These are phyloP conservation scores for Caranx ignobilis DNA, from an alignment of 2,113 vertebrate genomes.

Conservation along the genomic window DNA sequence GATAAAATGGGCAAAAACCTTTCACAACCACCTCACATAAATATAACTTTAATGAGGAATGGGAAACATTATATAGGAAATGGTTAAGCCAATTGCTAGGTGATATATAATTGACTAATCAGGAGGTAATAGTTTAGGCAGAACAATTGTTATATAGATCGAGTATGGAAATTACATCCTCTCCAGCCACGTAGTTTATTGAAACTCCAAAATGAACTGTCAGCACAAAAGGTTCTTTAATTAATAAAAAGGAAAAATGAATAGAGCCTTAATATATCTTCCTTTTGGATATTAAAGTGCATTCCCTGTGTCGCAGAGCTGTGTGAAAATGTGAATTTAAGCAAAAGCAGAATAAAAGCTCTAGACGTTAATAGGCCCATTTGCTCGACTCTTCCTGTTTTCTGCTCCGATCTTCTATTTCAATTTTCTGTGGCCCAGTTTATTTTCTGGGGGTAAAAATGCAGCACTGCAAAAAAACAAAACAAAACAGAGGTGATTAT, in stretches of 20 bases:
- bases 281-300: conserved; percentile 44
- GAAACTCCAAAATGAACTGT: conserved; percentile 48
- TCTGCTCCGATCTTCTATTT: conserved; percentile 35
- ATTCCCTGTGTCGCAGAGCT: conserved; percentile 21
- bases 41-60: neutral
- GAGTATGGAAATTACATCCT: conserved; percentile 52
- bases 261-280: conserved; percentile 51
- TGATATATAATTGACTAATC: conserved; percentile 53
- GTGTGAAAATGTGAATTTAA: conserved; percentile 24
- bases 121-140: conserved; percentile 46
- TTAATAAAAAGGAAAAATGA: conserved; percentile 55
- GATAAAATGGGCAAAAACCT: conserved; percentile 29
- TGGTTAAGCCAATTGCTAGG: neutral
- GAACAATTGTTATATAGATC: conserved; percentile 36
- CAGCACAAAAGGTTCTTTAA: conserved; percentile 31
- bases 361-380: conserved; percentile 28
- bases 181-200: conserved; percentile 51
- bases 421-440: conserved; percentile 20
- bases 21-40: neutral
- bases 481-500: conserved; percentile 16
- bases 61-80: neutral
- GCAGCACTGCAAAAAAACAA: conserved; percentile 24
- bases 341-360: conserved; percentile 42
- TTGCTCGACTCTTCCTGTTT: conserved; percentile 47
- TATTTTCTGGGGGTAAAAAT: conserved; percentile 31